Evolutionary conservation across 1,140 invertebrate species (phyloP).

Genomic region (Coelopa frigida): DNA sequence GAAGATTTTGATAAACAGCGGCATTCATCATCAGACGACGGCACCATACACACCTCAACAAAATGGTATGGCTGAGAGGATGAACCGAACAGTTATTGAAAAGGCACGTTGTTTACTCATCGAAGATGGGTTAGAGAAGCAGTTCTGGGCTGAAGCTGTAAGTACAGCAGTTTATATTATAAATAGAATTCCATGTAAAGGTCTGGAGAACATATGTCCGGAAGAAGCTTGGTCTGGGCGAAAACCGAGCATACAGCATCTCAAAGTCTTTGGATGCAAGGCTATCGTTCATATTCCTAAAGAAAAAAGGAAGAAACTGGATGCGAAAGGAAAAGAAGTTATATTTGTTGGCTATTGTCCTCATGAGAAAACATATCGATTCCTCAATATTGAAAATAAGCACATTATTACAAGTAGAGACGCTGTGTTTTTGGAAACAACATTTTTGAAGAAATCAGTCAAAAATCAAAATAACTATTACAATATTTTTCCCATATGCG

Average conservation of each 20-base stretch:
- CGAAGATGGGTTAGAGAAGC: constrained; percentile 30
- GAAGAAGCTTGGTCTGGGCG: constrained; percentile 26
- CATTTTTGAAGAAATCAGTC: neutral
- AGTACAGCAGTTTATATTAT: constrained; percentile 42
- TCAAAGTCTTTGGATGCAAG: constrained; percentile 41
- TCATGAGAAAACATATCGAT: constrained; percentile 39
- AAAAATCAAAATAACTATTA: neutral
- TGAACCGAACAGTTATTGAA: constrained; percentile 28
- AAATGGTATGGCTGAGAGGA: constrained; percentile 32
- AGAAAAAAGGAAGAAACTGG: constrained; percentile 33
- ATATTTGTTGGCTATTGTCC: constrained; percentile 45
- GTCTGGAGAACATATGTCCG: constrained; percentile 11
- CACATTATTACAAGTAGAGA: constrained; percentile 25
- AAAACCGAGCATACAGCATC: constrained; percentile 21
- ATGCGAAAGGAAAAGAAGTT: constrained; percentile 27
- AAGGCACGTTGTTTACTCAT: constrained; percentile 29
- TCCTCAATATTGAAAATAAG: constrained; percentile 30
- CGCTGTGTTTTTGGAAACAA: constrained; percentile 31
- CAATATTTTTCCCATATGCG: neutral
- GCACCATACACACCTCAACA: constrained; percentile 28
- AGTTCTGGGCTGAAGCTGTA: constrained; percentile 46
- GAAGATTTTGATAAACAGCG: neutral
- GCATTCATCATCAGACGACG: constrained; percentile 21
- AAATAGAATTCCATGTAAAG: constrained; percentile 34
- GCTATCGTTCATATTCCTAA: constrained; percentile 42